Conservation (phyloP, 2,797 vertebrate genomes). For the Anguilla pacifica region DNA sequence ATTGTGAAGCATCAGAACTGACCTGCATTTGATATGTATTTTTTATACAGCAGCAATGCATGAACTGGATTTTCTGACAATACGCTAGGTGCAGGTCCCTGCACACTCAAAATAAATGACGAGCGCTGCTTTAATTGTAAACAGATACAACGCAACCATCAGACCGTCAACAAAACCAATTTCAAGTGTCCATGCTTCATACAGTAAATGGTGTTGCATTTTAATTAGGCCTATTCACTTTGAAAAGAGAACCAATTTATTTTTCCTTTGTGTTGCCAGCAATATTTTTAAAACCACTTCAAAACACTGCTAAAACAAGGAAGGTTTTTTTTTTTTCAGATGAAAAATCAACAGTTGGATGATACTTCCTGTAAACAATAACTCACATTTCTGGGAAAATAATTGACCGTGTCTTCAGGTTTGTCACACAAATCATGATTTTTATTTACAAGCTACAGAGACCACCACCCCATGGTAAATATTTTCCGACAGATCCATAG, state of each 20-base stretch:
- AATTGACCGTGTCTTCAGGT: not conserved
- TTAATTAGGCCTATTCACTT: not conserved
- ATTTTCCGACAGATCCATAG: not conserved
- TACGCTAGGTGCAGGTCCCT: constrained; percentile 35
- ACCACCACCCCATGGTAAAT: not conserved
- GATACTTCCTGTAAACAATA: not conserved
- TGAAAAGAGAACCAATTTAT: not conserved
- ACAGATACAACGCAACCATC: not conserved
- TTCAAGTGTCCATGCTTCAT: not conserved
- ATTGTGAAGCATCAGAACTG: not conserved
- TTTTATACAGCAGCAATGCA: not conserved
- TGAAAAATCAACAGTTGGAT: not conserved
- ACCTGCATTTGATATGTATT: not conserved
- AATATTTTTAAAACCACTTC: not conserved
- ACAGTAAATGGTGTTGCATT: not conserved
- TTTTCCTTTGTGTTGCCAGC: not conserved
- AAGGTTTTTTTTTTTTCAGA: not conserved
- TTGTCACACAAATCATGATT: not conserved
- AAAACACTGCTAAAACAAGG: not conserved
- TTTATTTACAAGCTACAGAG: not conserved
- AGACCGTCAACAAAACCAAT: not conserved
- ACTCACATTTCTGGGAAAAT: not conserved
- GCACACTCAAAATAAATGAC: constrained; percentile 42
- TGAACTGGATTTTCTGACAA: constrained; percentile 24
- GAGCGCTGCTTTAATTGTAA: constrained; percentile 16